Conservation (phyloP, 37 sponge, comb jelly and placozoan genomes). For the Diacarnus erythraeanus region DNA sequence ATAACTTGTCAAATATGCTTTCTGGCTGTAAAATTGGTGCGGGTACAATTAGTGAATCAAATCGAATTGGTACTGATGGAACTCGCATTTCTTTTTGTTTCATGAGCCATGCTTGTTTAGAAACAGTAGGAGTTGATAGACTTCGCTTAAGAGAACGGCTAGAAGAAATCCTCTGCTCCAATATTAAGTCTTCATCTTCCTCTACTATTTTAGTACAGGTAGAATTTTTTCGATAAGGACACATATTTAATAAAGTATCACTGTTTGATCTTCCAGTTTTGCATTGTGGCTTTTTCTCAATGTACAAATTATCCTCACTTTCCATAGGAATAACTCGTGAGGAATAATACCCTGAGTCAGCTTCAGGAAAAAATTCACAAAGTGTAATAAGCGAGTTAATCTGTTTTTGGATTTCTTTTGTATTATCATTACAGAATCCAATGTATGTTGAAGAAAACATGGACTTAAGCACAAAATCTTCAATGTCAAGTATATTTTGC, state of each 20-base stretch:
- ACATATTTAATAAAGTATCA: not conserved
- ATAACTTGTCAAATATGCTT: slow-evolving; percentile 34
- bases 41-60: slow-evolving; percentile 14
- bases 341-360: slow-evolving; percentile 51
- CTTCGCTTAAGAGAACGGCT: slow-evolving; percentile 4
- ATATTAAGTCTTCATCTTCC: not conserved
- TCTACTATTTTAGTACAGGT: not conserved
- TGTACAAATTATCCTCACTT: slow-evolving; percentile 14
- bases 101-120: not conserved
- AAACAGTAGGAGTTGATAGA: not conserved
- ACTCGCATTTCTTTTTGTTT: not conserved
- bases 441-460: slow-evolving; percentile 35
- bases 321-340: slow-evolving; percentile 24
- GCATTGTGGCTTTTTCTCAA: not conserved
- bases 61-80: slow-evolving; percentile 32
- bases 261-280: not conserved
- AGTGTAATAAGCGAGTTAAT: slow-evolving; percentile 1
- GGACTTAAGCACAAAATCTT: not conserved
- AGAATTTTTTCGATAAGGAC: not conserved
- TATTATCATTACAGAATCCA: slow-evolving; percentile 20
- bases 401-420: not conserved
- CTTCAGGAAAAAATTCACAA: slow-evolving; percentile 45
- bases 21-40: slow-evolving; percentile 6
- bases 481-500: slow-evolving; percentile 20
- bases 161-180: too few relatives aligned